A percentile compares a stretch with the other conserved stretches of the same genome.
phyloP scores from a whole-genome alignment of 2,797 vertebrate species.

The Macrochelys suwanniensis region DNA sequence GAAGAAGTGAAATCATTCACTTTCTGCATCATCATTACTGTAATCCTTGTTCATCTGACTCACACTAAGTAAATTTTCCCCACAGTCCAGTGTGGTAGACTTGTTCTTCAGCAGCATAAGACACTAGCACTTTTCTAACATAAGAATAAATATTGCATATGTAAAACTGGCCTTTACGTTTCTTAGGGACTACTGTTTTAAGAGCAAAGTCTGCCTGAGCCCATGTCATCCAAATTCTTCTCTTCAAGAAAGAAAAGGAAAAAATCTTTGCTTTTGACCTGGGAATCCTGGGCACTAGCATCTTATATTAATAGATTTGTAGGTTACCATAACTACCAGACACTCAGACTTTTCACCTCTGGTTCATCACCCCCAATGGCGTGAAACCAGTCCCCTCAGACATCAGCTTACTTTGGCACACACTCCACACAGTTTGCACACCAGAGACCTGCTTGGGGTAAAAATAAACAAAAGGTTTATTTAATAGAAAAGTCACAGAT shows the following conservation, averaged over 20 bases:
- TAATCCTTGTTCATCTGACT: background rate
- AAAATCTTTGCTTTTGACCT: background rate
- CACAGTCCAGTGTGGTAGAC: background rate
- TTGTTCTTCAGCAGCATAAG: constrained; percentile 29
- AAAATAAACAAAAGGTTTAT: background rate
- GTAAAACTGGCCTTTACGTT: constrained; percentile 19
- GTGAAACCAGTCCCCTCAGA: background rate
- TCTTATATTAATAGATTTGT: background rate
- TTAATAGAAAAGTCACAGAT: background rate
- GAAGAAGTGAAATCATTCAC: background rate
- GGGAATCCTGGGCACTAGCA: background rate
- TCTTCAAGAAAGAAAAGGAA: background rate
- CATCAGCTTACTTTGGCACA: background rate
- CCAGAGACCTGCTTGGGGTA: background rate
- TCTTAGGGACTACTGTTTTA: background rate
- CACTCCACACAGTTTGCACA: background rate
- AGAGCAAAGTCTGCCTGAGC: background rate
- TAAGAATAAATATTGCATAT: constrained; percentile 39
- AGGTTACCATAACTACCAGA: background rate
- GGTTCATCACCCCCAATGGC: background rate
- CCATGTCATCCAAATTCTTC: background rate
- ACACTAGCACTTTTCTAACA: constrained; percentile 37
- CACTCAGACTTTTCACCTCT: background rate
- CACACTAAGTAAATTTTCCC: background rate
- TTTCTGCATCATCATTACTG: background rate